These are phyloP conservation scores for Tragelaphus eurycerus DNA, from an alignment of 2,797 vertebrate genomes.

Conservation along the genomic window DNA sequence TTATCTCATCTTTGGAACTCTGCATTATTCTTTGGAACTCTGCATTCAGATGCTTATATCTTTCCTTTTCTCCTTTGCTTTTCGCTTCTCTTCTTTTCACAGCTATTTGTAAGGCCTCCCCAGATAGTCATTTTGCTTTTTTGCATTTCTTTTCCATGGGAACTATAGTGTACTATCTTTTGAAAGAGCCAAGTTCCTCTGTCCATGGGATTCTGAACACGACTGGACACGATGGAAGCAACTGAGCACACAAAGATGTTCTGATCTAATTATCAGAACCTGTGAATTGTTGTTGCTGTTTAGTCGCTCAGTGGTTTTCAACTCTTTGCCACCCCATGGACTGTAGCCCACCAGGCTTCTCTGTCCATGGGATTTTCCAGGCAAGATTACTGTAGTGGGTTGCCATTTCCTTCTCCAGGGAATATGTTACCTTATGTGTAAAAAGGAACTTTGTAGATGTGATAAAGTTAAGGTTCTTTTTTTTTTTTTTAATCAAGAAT, in stretches of 20 bases:
- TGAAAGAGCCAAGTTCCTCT: not conserved
- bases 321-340: not conserved
- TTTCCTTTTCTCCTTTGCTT: no score
- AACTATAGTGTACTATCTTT: not conserved
- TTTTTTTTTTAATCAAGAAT: no score
- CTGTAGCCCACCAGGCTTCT: not conserved
- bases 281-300: not conserved
- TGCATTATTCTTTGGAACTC: no score
- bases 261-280: not conserved
- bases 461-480: not conserved
- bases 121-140: no score
- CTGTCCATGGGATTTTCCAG: not conserved
- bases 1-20: no score
- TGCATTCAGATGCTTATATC: no score
- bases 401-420: not conserved
- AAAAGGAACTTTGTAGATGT: not conserved
- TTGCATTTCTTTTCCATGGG: no score
- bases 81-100: no score
- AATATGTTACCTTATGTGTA: not conserved
- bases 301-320: not conserved
- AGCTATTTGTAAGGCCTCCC: no score
- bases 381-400: not conserved
- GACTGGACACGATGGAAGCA: not conserved
- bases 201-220: not conserved
- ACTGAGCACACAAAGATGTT: not conserved